These are phyloP conservation scores for Drosophila peninsularis DNA, from an alignment of 2,888 invertebrate genomes.

Conservation along the genomic window DNA sequence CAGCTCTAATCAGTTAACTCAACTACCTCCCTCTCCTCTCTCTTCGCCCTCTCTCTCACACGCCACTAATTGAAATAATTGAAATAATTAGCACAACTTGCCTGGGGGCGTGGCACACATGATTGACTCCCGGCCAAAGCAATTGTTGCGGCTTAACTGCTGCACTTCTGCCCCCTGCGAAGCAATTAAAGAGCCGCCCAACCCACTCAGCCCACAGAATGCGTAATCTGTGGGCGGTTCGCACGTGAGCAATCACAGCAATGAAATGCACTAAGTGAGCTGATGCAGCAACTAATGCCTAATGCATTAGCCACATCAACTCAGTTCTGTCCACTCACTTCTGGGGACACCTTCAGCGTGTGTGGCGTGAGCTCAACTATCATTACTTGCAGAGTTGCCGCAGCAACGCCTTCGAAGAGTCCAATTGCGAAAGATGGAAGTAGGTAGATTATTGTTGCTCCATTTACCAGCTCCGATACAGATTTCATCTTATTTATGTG, in stretches of 20 bases:
- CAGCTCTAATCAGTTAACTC: constrained; percentile 9
- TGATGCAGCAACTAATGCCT: background rate
- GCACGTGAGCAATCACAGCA: background rate
- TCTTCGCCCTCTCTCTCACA: background rate
- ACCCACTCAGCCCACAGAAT: background rate
- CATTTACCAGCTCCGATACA: too few species aligned
- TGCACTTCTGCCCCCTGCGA: background rate
- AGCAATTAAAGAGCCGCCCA: constrained; percentile 13
- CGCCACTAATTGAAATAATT: constrained; percentile 64
- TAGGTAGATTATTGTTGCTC: background rate
- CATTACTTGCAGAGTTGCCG: background rate
- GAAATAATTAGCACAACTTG: constrained; percentile 35
- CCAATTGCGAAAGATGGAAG: background rate
- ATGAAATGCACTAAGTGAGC: background rate
- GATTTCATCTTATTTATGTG: too few species aligned
- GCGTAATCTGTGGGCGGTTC: constrained; percentile 19
- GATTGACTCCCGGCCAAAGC: constrained; percentile 8
- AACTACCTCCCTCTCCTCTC: background rate
- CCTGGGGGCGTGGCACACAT: constrained; percentile 17
- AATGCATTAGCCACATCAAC: background rate
- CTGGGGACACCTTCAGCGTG: background rate
- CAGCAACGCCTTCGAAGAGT: background rate
- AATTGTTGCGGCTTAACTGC: constrained; percentile 7
- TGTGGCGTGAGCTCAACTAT: background rate
- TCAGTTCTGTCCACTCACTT: background rate